A percentile compares a stretch with the other conserved stretches of the same genome.
Conservation (phyloP, 1,140 invertebrate species). For the Planococcus citri region DNA sequence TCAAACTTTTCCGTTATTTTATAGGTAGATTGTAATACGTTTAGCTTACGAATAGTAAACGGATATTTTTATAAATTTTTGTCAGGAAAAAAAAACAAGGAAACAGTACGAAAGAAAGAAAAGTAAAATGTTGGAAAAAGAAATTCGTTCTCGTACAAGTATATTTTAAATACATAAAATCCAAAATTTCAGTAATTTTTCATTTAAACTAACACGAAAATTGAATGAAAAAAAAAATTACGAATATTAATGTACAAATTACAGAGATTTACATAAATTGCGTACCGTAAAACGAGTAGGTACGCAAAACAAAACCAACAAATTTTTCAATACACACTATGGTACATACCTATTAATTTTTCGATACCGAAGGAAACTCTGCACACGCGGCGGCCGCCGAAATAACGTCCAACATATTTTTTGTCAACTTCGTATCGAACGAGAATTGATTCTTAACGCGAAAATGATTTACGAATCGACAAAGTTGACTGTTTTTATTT, state of each 20-base stretch:
- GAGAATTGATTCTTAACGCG: too few relatives aligned
- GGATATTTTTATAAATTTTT: background rate
- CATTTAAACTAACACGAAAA: background rate
- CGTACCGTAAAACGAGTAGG: background rate
- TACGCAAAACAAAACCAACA: background rate
- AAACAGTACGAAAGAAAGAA: too few relatives aligned
- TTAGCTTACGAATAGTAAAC: background rate
- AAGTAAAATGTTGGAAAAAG: background rate
- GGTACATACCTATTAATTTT: background rate
- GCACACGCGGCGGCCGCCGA: too few relatives aligned
- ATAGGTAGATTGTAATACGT: too few relatives aligned
- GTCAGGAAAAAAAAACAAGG: too few relatives aligned
- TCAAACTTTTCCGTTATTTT: too few relatives aligned
- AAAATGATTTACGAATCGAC: too few relatives aligned
- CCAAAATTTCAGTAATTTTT: background rate
- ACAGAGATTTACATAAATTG: background rate
- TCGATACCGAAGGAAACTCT: too few relatives aligned
- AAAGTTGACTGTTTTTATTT: too few relatives aligned
- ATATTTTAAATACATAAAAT: background rate
- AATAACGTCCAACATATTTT: too few relatives aligned
- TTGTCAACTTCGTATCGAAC: too few relatives aligned
- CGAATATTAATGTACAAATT: background rate
- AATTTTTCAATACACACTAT: background rate
- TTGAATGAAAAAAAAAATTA: background rate
- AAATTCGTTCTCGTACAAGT: background rate